Evolutionary conservation across 2,113 vertebrate genomes (phyloP).

Genomic region (Stigmatopora nigra): DNA sequence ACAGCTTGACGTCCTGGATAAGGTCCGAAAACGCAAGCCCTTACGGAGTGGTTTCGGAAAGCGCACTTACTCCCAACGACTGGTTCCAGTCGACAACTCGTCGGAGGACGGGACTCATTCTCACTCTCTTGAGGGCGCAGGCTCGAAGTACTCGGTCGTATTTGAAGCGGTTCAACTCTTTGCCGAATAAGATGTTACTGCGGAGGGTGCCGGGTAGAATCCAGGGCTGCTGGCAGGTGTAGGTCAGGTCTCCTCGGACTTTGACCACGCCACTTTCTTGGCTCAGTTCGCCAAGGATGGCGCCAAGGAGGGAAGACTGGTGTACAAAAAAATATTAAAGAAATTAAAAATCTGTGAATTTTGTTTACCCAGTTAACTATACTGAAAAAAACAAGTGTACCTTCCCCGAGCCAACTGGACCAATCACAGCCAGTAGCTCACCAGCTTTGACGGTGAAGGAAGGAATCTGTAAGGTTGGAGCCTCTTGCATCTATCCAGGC

Average conservation of each 20-base stretch:
- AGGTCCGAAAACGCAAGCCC: constrained; percentile 19
- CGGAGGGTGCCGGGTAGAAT: constrained; percentile 89
- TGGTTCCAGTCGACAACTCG: not conserved
- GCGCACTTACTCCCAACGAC: not conserved
- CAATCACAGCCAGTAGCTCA: constrained; percentile 84
- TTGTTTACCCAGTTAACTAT: too few relatives aligned
- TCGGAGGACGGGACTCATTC: constrained; percentile 6
- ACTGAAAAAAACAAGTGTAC: constrained; percentile 46
- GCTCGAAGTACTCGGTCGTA: constrained; percentile 83
- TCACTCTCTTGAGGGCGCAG: constrained; percentile 89
- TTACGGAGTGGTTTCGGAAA: constrained; percentile 22
- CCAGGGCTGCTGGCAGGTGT: constrained; percentile 91
- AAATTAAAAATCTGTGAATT: too few relatives aligned
- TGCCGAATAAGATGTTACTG: constrained; percentile 96
- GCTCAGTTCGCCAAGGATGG: constrained; percentile 82
- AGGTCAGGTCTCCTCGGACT: constrained; percentile 79
- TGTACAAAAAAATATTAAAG: not conserved
- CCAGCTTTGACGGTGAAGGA: constrained; percentile 77
- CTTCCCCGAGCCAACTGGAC: constrained; percentile 93
- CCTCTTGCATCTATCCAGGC: constrained; percentile 67
- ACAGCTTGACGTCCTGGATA: constrained; percentile 80
- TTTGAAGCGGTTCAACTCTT: constrained; percentile 78
- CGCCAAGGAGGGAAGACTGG: constrained; percentile 87
- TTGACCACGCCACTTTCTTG: constrained; percentile 74
- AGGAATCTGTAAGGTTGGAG: constrained; percentile 77